Percentiles rank a stretch among this genome's conserved stretches.
Conservation (phyloP, 1,140 invertebrate species). For the Cepaea nemoralis region DNA sequence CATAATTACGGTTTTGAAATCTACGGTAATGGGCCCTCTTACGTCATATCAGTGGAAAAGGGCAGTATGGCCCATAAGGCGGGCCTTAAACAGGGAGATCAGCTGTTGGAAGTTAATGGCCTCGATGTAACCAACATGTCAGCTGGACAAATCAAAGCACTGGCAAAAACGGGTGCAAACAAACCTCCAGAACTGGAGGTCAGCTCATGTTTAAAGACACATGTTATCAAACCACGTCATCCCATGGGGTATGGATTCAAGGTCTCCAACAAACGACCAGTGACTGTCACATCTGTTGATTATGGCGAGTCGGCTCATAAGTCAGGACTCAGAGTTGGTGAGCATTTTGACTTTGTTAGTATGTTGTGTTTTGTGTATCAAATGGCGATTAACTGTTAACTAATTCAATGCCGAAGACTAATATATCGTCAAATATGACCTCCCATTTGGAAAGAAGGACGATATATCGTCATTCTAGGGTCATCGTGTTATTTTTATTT, state of each 20-base stretch:
- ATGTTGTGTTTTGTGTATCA: too few species aligned
- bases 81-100: slow-evolving; percentile 68
- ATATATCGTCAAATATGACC: too few species aligned
- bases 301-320: slow-evolving; percentile 58
- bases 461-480: too few species aligned
- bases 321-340: slow-evolving; percentile 65
- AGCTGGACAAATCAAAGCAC: slow-evolving; percentile 56
- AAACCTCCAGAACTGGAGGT: slow-evolving; percentile 66
- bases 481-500: too few species aligned
- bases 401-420: too few species aligned
- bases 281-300: slow-evolving; percentile 61
- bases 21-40: slow-evolving; percentile 67
- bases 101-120: slow-evolving; percentile 68
- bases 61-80: slow-evolving; percentile 64
- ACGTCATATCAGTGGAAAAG: slow-evolving; percentile 66
- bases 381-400: too few species aligned
- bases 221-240: slow-evolving; percentile 53
- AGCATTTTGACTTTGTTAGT: slow-evolving; percentile 23
- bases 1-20: slow-evolving; percentile 70
- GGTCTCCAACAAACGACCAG: slow-evolving; percentile 54
- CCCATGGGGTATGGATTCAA: slow-evolving; percentile 62
- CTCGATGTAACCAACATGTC: slow-evolving; percentile 68
- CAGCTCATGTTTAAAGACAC: slow-evolving; percentile 62
- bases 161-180: slow-evolving; percentile 56
- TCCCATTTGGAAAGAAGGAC: too few species aligned